Percentiles rank a stretch among this genome's conserved stretches.
phyloP scores from a whole-genome alignment of 2,888 invertebrate genomes.

The Sphaerophoria taeniata region DNA sequence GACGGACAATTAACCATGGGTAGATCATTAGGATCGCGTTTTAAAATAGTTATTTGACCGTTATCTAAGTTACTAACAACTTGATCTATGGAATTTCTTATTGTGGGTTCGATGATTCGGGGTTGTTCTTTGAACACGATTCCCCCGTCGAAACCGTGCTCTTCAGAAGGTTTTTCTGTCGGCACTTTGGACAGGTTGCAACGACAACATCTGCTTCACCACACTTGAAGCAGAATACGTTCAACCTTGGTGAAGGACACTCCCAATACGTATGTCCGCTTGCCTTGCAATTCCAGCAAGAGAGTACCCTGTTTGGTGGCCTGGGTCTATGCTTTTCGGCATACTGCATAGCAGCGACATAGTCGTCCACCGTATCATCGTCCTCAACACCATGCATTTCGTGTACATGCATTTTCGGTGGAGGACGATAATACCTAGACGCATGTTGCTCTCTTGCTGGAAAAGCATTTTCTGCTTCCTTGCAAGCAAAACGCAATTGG shows the following conservation, averaged over 20 bases:
- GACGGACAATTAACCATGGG: too few species aligned
- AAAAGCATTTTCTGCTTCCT: not conserved
- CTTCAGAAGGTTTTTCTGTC: not conserved
- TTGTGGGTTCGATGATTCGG: not conserved
- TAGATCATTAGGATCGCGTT: not conserved
- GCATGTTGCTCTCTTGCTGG: not conserved
- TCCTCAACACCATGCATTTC: not conserved
- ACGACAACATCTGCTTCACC: not conserved
- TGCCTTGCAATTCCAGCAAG: not conserved
- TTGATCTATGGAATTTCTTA: not conserved
- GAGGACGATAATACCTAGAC: not conserved
- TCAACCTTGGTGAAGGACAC: not conserved
- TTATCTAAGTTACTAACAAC: too few species aligned
- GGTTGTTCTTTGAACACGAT: not conserved
- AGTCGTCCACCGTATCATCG: not conserved
- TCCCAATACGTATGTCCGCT: not conserved
- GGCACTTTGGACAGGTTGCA: not conserved
- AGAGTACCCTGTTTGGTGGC: not conserved
- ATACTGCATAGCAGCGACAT: not conserved
- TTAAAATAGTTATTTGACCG: not conserved
- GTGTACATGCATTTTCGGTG: not conserved
- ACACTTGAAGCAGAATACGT: constrained; percentile 3
- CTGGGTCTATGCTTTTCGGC: not conserved
- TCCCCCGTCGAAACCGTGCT: not conserved
- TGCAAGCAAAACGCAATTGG: too few species aligned